A percentile compares a stretch with the other conserved stretches of the same genome.
These are phyloP conservation scores for Marasmarcha lunaedactyla DNA, from an alignment of 2,888 invertebrate species.

Conservation along the genomic window DNA sequence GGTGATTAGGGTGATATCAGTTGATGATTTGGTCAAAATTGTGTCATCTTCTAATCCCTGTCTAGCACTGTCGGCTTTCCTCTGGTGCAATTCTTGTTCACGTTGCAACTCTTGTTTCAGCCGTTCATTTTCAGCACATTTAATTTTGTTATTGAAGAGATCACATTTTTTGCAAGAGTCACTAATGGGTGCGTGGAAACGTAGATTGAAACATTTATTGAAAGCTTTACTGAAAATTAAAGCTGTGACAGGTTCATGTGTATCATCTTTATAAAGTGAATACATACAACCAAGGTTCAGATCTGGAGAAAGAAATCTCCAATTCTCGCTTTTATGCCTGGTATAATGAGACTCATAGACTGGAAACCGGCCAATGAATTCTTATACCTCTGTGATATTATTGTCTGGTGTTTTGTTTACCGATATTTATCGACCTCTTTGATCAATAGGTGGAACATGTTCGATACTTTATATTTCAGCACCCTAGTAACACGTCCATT, in stretches of 20 bases:
- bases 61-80: too few species aligned
- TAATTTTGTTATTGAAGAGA: too few species aligned
- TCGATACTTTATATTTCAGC: slow-evolving; percentile 3
- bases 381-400: slow-evolving; percentile 7
- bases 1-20: slow-evolving; percentile 12
- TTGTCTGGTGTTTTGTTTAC: slow-evolving; percentile 2
- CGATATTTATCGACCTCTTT: slow-evolving; percentile 6
- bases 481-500: slow-evolving; percentile 6
- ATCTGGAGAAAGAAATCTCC: slow-evolving; percentile 8
- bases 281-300: slow-evolving; percentile 1
- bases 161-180: too few species aligned
- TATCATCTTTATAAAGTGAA: slow-evolving; percentile 5
- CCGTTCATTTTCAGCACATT: too few species aligned
- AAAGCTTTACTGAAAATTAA: too few species aligned
- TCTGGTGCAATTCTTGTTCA: too few species aligned
- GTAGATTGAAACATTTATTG: too few species aligned
- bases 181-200: too few species aligned
- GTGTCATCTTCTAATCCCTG: neutral
- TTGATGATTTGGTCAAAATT: slow-evolving; percentile 4
- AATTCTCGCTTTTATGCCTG: slow-evolving; percentile 8
- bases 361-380: slow-evolving; percentile 5
- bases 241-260: neutral
- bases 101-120: too few species aligned
- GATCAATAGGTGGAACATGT: slow-evolving; percentile 5
- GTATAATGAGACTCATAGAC: slow-evolving; percentile 9